Conservation (phyloP, 2,797 vertebrate genomes). For the Sebastolobus altivelis region DNA sequence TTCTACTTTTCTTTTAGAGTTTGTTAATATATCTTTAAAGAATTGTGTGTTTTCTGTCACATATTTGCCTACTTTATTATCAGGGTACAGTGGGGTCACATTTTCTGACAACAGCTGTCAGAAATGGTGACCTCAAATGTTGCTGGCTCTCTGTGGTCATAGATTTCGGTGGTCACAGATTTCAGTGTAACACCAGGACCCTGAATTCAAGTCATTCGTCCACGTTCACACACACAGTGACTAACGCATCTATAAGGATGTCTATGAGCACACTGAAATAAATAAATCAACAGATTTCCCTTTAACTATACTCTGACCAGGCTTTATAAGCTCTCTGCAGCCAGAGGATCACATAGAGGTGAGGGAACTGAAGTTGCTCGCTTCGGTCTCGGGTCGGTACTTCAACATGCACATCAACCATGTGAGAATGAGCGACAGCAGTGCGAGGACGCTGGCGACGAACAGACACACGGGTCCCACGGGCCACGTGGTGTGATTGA, state of each 20-base stretch:
- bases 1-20: no score
- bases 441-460: constrained; percentile 84
- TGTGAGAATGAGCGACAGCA: constrained; percentile 86
- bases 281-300: not conserved
- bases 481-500: constrained; percentile 74
- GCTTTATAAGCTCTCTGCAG: not conserved
- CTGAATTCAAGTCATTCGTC: not conserved
- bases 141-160: no score
- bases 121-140: no score
- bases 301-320: not conserved
- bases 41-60: no score
- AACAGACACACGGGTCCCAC: constrained; percentile 85
- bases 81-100: no score
- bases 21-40: no score
- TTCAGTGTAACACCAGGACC: not conserved
- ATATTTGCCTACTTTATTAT: no score
- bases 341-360: constrained; percentile 1
- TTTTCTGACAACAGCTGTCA: no score
- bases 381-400: constrained; percentile 80
- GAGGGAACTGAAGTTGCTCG: constrained; percentile 12
- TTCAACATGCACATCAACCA: constrained; percentile 88
- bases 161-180: no score
- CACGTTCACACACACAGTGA: not conserved
- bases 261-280: not conserved
- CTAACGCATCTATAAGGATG: not conserved